These are phyloP conservation scores for Cassiopea andromeda DNA, from an alignment of 30 jellyfish, hydroid and myxozoan genomes.

Conservation along the genomic window DNA sequence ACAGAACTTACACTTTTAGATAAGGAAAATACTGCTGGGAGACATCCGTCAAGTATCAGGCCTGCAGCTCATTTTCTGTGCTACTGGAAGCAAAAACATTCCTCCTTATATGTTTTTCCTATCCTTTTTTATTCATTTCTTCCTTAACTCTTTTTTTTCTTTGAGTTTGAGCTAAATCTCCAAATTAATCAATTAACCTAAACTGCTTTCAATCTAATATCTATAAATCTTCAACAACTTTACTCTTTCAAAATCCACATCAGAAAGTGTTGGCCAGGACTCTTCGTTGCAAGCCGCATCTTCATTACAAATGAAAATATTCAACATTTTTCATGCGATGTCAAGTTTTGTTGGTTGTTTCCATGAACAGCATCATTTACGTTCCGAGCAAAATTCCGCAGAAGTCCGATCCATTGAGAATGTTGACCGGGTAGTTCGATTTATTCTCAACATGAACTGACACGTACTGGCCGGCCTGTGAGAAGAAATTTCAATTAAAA, in stretches of 20 bases:
- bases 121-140: too few species aligned
- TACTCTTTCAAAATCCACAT: background rate
- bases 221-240: conserved; percentile 1
- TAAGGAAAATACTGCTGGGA: too few species aligned
- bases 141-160: background rate
- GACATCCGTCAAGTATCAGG: too few species aligned
- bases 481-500: background rate
- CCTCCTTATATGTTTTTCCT: too few species aligned
- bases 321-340: background rate
- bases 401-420: conserved; percentile 72
- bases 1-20: too few species aligned
- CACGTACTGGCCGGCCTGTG: conserved; percentile 79
- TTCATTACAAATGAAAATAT: background rate
- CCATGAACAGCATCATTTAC: conserved; percentile 15
- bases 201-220: background rate
- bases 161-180: background rate
- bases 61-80: too few species aligned
- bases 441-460: conserved; percentile 71
- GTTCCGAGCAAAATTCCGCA: conserved; percentile 79
- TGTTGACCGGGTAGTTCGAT: conserved; percentile 63
- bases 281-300: background rate
- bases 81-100: too few species aligned
- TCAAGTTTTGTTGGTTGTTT: background rate
- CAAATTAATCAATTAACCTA: background rate
- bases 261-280: background rate